Evolutionary conservation across 2,113 vertebrate genomes (phyloP), one percentile per base, ranked within the genome.

Genomic region (Trogon surrucura): DNA sequence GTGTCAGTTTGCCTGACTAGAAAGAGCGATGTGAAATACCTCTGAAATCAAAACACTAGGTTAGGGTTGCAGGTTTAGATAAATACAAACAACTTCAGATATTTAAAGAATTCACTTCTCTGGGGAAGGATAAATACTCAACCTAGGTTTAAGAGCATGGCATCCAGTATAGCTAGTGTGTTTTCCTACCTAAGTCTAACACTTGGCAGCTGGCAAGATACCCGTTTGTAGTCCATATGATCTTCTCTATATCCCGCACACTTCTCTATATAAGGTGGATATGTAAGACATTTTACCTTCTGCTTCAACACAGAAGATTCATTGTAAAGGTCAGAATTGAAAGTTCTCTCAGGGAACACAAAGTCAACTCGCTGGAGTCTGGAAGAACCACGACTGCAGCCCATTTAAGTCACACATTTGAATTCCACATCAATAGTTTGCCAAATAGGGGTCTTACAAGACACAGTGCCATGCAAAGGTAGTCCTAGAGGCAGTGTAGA

Each of bases 1-100:
- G 15, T 9, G 67, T 50, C 44, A 36, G 5, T 34, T 78, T 74
- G 53, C 16, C 25, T 85, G 44, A 56, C 27, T 29, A 13, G 54
- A 64, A 77, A 45, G 13, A 66, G 32, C 30, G 23, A 80, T 18
- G 21, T 50, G 22, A 75, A 86, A 26, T 36, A n/a, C 25, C 10
- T 36, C 23, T 89, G 47, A 69, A 78, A 70, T 91, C 12, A 61
- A 84, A 81, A 54, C 21, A 64, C 4, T 21, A 32, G 58, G 30
- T 62, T 62, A 80, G 25, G 8, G 25, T 73, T 78, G 13, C 17
- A 66, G 70, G 29, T 89, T 50, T 29, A 78, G 10, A 27, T 44
- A 18, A 8, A n/a, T 0, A 0, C 8, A 53, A 73, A 38, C 6
- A 27, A 44, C 41, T 78, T 56, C 27, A 78, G 20, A 15, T 53